These are phyloP conservation scores for Halyomorpha halys DNA, from an alignment of 1,140 invertebrate genomes.

Conservation along the genomic window DNA sequence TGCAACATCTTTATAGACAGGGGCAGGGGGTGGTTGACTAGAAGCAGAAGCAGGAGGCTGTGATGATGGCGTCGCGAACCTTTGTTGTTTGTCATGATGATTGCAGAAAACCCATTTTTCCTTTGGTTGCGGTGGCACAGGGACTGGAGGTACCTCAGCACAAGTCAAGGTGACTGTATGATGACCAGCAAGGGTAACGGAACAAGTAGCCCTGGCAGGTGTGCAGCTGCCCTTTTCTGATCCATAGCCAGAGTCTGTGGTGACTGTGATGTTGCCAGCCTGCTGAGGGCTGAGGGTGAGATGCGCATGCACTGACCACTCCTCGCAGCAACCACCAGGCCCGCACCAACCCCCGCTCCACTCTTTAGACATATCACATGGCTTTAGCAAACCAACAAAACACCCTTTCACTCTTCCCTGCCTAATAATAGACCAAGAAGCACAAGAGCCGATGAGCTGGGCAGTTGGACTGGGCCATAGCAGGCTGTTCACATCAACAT, in stretches of 20 bases:
- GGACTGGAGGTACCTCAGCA: slow-evolving; percentile 7
- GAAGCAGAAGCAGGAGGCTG: slow-evolving; percentile 29
- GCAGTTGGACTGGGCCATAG: not conserved
- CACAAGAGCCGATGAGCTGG: not conserved
- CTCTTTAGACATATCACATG: slow-evolving; percentile 15
- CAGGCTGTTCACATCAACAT: slow-evolving; percentile 3
- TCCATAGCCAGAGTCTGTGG: slow-evolving; percentile 42
- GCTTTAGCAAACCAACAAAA: slow-evolving; percentile 1
- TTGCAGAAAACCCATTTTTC: slow-evolving; percentile 9
- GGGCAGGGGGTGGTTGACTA: slow-evolving; percentile 27
- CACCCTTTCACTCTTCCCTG: slow-evolving; percentile 1
- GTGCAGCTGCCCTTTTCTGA: slow-evolving; percentile 34
- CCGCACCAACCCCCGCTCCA: slow-evolving; percentile 9
- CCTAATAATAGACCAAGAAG: not conserved
- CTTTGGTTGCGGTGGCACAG: not conserved
- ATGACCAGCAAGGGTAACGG: slow-evolving; percentile 33
- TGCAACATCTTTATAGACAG: slow-evolving; percentile 38
- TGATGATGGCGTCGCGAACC: slow-evolving; percentile 30
- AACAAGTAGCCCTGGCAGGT: slow-evolving; percentile 24
- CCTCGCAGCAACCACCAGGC: slow-evolving; percentile 32
- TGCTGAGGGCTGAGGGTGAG: slow-evolving; percentile 40
- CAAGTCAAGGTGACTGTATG: slow-evolving; percentile 30
- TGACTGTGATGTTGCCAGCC: slow-evolving; percentile 43
- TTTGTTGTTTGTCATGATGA: slow-evolving; percentile 4
- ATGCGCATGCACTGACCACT: slow-evolving; percentile 51